Evolutionary conservation across 2,113 vertebrate species (phyloP).

Genomic region (Pyrgilauda ruficollis): DNA sequence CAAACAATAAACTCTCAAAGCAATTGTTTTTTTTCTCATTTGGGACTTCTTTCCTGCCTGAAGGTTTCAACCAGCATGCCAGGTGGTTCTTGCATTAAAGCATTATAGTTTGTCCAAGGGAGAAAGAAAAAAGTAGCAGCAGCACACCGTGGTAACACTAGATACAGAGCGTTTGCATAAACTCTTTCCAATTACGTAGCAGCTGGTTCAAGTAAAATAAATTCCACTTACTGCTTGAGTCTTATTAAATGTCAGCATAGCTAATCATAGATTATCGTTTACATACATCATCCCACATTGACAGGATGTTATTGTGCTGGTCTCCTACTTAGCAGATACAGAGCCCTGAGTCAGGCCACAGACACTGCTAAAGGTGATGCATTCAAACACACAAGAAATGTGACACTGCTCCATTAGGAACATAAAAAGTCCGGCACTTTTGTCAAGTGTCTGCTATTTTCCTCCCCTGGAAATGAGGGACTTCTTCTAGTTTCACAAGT

Average conservation of each 20-base stretch:
- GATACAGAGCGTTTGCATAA: constrained; percentile 68
- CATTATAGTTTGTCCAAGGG: constrained; percentile 55
- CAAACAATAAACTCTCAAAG: constrained; percentile 45
- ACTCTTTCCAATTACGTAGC: constrained; percentile 53
- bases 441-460: background rate
- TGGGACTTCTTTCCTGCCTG: background rate
- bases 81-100: constrained; percentile 43
- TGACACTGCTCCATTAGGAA: background rate
- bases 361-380: background rate
- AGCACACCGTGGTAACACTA: constrained; percentile 54
- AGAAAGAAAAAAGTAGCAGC: constrained; percentile 47
- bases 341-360: background rate
- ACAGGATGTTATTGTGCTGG: background rate
- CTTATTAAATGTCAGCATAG: constrained; percentile 41
- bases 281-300: background rate
- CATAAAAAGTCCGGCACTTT: background rate
- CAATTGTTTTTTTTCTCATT: constrained; percentile 11
- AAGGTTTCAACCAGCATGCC: constrained; percentile 43
- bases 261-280: constrained; percentile 15
- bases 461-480: background rate
- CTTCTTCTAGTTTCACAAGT: background rate
- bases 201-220: constrained; percentile 64
- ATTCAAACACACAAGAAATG: background rate
- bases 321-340: background rate
- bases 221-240: constrained; percentile 59